Evolutionary conservation across 2,888 invertebrate species (phyloP).

Genomic region (Clivina fossor): DNA sequence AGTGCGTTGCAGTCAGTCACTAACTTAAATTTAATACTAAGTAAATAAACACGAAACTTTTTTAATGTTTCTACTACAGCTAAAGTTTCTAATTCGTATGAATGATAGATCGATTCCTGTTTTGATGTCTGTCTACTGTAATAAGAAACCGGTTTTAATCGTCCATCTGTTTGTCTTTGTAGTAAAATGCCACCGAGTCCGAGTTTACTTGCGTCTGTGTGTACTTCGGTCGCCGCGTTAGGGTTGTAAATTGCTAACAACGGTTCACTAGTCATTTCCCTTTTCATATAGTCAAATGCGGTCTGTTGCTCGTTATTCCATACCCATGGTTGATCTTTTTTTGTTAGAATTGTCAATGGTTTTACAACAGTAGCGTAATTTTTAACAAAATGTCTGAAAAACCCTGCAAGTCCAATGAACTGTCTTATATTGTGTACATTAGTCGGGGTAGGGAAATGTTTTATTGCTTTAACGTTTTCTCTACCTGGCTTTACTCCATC

Average conservation of each 20-base stretch:
- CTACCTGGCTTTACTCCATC: constrained; percentile 36
- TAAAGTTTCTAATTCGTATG: no score
- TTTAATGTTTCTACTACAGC: no score
- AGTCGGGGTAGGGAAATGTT: constrained; percentile 36
- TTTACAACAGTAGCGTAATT: constrained; percentile 34
- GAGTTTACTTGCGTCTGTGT: constrained; percentile 42
- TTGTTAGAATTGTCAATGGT: constrained; percentile 32
- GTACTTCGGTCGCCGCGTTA: constrained; percentile 37
- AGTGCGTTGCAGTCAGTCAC: constrained; percentile 40
- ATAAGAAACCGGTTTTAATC: no score
- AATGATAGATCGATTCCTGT: no score
- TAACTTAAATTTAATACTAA: constrained; percentile 43
- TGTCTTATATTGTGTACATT: constrained; percentile 36
- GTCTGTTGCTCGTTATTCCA: not conserved
- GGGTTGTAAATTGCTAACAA: constrained; percentile 42
- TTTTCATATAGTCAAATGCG: not conserved
- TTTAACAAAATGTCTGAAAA: constrained; percentile 39
- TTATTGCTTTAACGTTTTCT: constrained; percentile 36
- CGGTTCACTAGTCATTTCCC: constrained; percentile 31
- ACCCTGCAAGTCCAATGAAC: constrained; percentile 40
- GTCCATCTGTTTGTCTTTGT: no score
- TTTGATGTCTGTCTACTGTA: no score
- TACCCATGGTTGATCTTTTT: not conserved
- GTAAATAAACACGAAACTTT: constrained; percentile 46
- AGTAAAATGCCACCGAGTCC: no score